Base-by-base conservation (phyloP, 2,888 invertebrate genomes). In the Caenorhabditis sinica region DNA sequence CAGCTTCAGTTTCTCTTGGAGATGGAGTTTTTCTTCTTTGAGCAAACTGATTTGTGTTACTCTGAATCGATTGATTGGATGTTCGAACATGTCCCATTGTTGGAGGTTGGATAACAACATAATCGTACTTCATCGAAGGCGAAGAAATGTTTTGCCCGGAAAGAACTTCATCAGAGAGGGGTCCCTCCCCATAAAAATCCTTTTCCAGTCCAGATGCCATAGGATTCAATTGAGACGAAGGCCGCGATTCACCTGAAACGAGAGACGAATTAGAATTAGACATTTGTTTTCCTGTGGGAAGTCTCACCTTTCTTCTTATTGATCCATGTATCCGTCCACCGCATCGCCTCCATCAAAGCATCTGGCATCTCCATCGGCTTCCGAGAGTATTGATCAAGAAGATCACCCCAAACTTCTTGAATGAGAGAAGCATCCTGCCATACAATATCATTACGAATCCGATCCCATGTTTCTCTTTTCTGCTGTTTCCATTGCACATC, bases 391-490 rank as follows among this genome's bases (percentile, higher is more conserved):
- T 83, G 74, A 20, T 79, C 80, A 2, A 83, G 40, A 5, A 83
- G 56, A 40, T 74, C 69, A 13, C 49, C 43, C 83, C 83, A 83
- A 4, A 79, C 65, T 8, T 71, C 63, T 33, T 80, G 71, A 1
- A 79, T 51, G 0, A 75, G 40, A 2, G 60, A 45, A n/a, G 51
- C 72, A 23, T 81, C 65, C 40, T 79, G 66, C 83, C 83, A 83
- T 13, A 63, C 43, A 8, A 83, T 72, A 33, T 83, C 75, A 2
- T 20, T 45, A 1, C 71, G 56, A 25, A 83, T 75, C 17, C 71
- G 49, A 43, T 71, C 53, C 83, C 83, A 83, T 23, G 72, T 65
- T 17, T 83, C 83, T 20, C 66, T 28, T 45, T 61, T 77, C 40
- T 76, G 60, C 0, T 30, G 13, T 49, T 58, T 65, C 40, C 58